These are phyloP conservation scores for Aotus griseimembra DNA, from an alignment of 2,797 vertebrate species.

Conservation along the genomic window DNA sequence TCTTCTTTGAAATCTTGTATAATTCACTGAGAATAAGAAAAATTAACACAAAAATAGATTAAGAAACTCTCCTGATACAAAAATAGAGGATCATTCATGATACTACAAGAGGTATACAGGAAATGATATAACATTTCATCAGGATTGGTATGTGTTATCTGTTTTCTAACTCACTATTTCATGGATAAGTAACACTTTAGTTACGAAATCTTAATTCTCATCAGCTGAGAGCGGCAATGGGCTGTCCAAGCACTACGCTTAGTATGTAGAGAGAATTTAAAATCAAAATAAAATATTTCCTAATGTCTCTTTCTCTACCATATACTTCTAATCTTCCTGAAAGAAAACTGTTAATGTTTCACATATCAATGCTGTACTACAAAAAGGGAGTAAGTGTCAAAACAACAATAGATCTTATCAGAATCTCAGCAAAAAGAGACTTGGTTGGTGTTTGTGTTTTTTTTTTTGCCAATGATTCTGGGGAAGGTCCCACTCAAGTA, in stretches of 20 bases:
- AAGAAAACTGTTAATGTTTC: not conserved
- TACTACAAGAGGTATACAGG: not conserved
- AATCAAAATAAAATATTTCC: not conserved
- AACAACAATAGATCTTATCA: not conserved
- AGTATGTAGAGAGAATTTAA: not conserved
- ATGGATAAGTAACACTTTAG: not conserved
- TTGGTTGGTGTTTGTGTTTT: not conserved
- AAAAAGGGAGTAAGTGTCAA: not conserved
- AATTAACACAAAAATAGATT: not conserved
- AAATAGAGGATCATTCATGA: not conserved
- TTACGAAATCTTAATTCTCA: not conserved
- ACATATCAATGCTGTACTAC: not conserved
- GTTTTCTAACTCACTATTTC: not conserved
- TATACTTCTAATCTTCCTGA: not conserved
- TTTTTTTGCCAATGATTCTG: not conserved
- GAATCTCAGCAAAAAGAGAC: not conserved
- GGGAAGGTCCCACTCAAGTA: not conserved
- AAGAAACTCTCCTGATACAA: not conserved
- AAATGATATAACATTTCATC: not conserved
- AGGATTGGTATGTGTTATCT: not conserved
- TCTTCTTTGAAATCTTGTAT: not conserved
- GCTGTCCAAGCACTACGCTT: not conserved
- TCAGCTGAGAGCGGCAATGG: conserved; percentile 12
- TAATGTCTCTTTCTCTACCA: not conserved
- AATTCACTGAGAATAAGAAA: not conserved